Evolutionary conservation across 2,113 vertebrate species (phyloP).

Genomic region (Dolichotis patagonum): DNA sequence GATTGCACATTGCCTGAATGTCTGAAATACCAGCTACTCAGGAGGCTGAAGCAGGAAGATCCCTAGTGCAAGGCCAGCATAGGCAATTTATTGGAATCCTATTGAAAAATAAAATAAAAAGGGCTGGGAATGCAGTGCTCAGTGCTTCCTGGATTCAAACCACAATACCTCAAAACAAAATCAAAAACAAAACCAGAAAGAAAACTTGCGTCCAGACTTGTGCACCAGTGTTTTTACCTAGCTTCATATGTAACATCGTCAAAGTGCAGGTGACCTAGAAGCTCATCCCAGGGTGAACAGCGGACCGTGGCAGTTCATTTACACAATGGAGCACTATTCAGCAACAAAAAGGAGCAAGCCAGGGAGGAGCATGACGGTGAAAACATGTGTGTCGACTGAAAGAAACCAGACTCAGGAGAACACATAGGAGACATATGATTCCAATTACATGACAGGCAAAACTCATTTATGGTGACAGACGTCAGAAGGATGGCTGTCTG

Average conservation of each 20-base stretch:
- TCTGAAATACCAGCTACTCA: not conserved
- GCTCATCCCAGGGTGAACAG: not conserved
- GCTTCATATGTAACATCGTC: not conserved
- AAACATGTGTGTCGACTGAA: not conserved
- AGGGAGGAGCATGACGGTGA: too few species aligned
- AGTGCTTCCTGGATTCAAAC: not conserved
- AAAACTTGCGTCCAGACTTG: not conserved
- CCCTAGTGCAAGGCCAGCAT: not conserved
- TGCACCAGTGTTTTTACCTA: not conserved
- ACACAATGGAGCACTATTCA: not conserved
- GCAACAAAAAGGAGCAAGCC: not conserved
- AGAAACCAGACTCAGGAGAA: not conserved
- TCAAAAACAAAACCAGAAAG: not conserved
- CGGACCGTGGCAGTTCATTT: rapidly evolving
- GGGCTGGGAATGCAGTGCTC: not conserved
- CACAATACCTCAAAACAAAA: not conserved
- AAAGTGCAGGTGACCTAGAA: not conserved
- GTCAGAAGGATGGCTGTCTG: not conserved
- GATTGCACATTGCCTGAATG: not conserved
- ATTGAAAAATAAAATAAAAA: not conserved
- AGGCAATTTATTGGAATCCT: not conserved
- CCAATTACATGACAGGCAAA: slow-evolving; percentile 14
- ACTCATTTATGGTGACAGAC: not conserved
- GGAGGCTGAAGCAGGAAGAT: not conserved
- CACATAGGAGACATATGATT: not conserved